Conservation (phyloP, 2,113 vertebrate genomes). For the Chiloscyllium plagiosum region DNA sequence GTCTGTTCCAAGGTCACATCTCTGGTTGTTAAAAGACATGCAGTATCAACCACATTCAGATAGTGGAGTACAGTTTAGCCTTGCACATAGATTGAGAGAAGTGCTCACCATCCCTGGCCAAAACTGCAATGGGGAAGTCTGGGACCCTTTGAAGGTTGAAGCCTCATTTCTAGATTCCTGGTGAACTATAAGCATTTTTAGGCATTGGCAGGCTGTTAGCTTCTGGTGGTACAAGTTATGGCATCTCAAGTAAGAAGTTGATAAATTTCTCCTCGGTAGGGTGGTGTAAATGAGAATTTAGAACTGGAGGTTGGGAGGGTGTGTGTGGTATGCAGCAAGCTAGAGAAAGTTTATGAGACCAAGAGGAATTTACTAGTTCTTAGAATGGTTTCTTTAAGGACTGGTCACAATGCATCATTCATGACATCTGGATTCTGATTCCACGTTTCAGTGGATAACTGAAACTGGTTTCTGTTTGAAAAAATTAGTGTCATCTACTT, state of each 20-base stretch:
- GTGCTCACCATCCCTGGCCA: background rate
- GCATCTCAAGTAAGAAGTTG: too few species aligned
- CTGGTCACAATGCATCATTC: background rate
- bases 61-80: background rate
- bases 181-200: background rate
- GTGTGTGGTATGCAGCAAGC: background rate
- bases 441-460: background rate
- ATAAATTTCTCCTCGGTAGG: background rate
- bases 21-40: background rate
- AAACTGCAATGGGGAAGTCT: background rate
- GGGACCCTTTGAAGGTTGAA: background rate
- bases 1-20: background rate
- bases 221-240: background rate
- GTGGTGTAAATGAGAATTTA: background rate
- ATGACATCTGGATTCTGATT: background rate
- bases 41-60: background rate
- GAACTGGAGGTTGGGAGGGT: background rate
- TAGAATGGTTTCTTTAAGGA: background rate
- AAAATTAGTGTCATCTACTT: background rate
- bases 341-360: background rate
- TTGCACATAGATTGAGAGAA: background rate
- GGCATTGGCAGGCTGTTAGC: background rate
- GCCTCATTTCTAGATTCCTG: background rate
- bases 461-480: background rate
- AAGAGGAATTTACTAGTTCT: background rate